Evolutionary conservation across 1,140 invertebrate genomes (phyloP), one percentile per base, ranked within the genome.

Genomic region (Bathynomus jamesi): DNA sequence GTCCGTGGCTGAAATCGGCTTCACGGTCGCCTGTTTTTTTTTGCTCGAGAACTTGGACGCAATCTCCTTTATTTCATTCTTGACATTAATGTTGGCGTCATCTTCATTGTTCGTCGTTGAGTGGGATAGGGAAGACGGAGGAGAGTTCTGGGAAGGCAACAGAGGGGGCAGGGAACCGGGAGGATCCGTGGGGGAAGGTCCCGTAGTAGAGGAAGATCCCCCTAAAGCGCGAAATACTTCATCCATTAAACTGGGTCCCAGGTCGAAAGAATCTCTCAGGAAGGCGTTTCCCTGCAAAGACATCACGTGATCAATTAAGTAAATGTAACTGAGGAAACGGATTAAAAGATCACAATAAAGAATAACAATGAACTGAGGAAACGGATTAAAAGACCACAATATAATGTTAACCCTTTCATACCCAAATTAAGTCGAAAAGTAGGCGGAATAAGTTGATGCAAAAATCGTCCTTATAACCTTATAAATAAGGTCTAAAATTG

Each of bases 1-100:
- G 82, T 98, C 95, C 71, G 94, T 90, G 0, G 93, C 91, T 25
- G 95, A 97, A 82, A 98, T 96, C 13, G 91, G 92, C 82, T 97
- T 97, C 64, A 98, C 88, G 70, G 87, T 87, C 62, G 88, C 85
- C 81, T 92, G 89, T 81, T 93, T 94, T 5, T 91, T 92, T 75
- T 89, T 88, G 27, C 69, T 72, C 25, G 79, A 65, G 70, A 79
- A 78, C 72, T 79, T 88, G 1, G 85, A 84, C 46, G 87, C 85
- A 74, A 89, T 86, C 81, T 92, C 90, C n/a, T 86, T 83, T 28
- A 91, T 81, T 80, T 92, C 90, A 78, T 91, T 91, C 70, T 85
- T 85, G 21, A 86, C 86, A n/a, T n/a, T n/a, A 78, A 90, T 90
- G 21, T 86, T 87, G 72, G 87, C 87, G 73, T 89, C 87, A 78